Evolutionary conservation across 2,888 invertebrate genomes (phyloP).

Genomic region (Tetranychus piercei): DNA sequence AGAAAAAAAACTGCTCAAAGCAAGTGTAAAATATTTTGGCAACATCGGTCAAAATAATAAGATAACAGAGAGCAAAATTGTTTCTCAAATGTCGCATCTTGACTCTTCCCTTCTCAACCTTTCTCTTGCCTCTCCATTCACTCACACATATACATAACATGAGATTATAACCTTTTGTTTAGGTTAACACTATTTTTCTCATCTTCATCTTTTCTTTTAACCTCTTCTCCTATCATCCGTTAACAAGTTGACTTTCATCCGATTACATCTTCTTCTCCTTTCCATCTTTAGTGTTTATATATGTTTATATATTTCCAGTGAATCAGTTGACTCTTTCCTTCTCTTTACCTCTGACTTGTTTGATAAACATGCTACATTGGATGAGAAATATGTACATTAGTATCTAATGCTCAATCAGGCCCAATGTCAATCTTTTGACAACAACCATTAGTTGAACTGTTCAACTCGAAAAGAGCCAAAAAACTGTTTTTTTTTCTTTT

Average conservation of each 20-base stretch:
- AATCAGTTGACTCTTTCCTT: too few relatives aligned
- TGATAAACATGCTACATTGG: constrained; percentile 1
- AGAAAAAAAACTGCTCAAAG: background rate
- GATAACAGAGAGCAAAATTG: background rate
- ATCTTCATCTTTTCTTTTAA: background rate
- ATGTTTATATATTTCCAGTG: too few relatives aligned
- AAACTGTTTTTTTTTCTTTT: background rate
- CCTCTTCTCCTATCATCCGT: background rate
- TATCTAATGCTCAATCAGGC: background rate
- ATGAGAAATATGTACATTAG: background rate
- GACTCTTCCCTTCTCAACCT: background rate
- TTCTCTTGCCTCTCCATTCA: background rate
- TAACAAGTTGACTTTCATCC: constrained; percentile 1
- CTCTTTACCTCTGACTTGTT: background rate
- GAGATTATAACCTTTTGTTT: background rate
- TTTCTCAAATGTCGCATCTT: background rate
- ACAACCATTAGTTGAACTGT: background rate
- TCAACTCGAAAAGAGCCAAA: background rate
- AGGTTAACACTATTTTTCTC: background rate
- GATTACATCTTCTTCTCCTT: background rate
- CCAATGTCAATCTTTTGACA: background rate
- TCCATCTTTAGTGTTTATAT: background rate
- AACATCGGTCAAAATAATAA: constrained; percentile 1
- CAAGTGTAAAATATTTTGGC: constrained; percentile 1
- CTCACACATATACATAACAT: background rate